Percentiles rank a stretch among this genome's conserved stretches.
Conservation (phyloP, 2,888 invertebrate species). For the Chloroclysta siterata region DNA sequence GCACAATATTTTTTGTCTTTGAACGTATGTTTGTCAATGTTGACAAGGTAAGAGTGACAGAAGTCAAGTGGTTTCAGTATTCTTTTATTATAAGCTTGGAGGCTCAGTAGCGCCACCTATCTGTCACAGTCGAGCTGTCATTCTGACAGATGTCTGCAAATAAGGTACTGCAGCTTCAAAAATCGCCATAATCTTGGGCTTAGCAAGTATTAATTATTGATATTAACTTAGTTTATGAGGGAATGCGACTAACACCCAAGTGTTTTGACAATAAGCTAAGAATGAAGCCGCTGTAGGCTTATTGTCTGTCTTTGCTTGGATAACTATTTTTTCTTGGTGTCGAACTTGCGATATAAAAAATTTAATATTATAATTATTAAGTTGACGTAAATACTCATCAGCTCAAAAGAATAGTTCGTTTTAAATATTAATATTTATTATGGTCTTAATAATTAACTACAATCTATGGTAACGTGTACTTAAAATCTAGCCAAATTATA, state of each 20-base stretch:
- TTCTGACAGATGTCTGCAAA: slow-evolving; percentile 3
- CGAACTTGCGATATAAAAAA: neutral
- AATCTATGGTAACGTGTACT: neutral
- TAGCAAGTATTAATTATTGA: slow-evolving; percentile 42
- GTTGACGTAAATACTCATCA: neutral
- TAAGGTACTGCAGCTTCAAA: slow-evolving; percentile 15
- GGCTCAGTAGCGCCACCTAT: slow-evolving; percentile 11
- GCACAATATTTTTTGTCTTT: neutral
- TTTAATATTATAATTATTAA: neutral
- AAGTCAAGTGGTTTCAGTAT: neutral
- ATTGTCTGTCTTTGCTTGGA: slow-evolving; percentile 61
- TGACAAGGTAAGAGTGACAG: neutral
- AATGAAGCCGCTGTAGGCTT: slow-evolving; percentile 69
- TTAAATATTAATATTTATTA: slow-evolving; percentile 1
- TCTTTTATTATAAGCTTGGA: neutral
- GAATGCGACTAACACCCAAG: slow-evolving; percentile 78
- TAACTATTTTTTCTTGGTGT: neutral
- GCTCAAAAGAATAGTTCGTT: neutral
- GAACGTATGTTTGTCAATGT: neutral
- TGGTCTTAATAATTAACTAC: neutral
- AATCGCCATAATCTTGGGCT: slow-evolving; percentile 21
- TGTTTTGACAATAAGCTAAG: slow-evolving; percentile 81
- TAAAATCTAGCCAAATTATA: neutral
- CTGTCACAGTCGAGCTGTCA: slow-evolving; percentile 4
- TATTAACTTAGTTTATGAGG: slow-evolving; percentile 63